Evolutionary conservation across 2,888 invertebrate genomes (phyloP).

Genomic region (Dolichomitus sp.): DNA sequence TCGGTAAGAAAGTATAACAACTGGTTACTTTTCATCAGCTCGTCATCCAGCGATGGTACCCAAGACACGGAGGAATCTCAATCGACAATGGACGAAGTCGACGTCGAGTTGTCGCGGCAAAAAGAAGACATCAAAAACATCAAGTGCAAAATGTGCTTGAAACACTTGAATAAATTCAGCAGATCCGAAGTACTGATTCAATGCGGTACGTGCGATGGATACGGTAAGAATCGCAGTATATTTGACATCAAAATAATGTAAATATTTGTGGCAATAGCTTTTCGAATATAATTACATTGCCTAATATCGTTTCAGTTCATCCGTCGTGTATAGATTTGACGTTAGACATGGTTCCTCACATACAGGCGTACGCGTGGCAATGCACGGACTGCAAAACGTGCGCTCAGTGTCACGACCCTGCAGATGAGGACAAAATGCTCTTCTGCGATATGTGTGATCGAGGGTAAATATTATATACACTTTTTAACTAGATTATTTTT

Average conservation of each 20-base stretch:
- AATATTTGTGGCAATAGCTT: not conserved
- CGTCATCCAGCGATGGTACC: slow-evolving; percentile 86
- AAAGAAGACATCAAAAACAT: slow-evolving; percentile 81
- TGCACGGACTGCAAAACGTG: slow-evolving; percentile 98
- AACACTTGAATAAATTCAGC: slow-evolving; percentile 86
- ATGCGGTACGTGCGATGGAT: slow-evolving; percentile 88
- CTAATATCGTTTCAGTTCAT: slow-evolving; percentile 89
- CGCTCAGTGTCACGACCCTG: slow-evolving; percentile 93
- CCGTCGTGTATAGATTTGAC: slow-evolving; percentile 95
- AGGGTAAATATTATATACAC: slow-evolving; percentile 87
- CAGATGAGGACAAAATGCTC: slow-evolving; percentile 96
- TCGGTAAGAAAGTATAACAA: slow-evolving; percentile 1
- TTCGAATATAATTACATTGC: not conserved
- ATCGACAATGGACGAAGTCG: slow-evolving; percentile 85
- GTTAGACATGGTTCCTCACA: slow-evolving; percentile 93
- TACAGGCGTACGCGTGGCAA: slow-evolving; percentile 96
- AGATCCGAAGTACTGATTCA: slow-evolving; percentile 88
- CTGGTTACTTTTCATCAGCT: slow-evolving; percentile 77
- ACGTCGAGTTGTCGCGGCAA: slow-evolving; percentile 82
- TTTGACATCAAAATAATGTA: not conserved
- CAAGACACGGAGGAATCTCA: slow-evolving; percentile 85
- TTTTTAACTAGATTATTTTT: slow-evolving; percentile 4
- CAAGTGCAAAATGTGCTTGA: slow-evolving; percentile 87
- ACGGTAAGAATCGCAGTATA: slow-evolving; percentile 87
- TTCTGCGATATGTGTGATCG: slow-evolving; percentile 98